Evolutionary conservation across 2,113 vertebrate species (phyloP), one percentile per base, ranked within the genome.

Genomic region (Chaetops frenatus): DNA sequence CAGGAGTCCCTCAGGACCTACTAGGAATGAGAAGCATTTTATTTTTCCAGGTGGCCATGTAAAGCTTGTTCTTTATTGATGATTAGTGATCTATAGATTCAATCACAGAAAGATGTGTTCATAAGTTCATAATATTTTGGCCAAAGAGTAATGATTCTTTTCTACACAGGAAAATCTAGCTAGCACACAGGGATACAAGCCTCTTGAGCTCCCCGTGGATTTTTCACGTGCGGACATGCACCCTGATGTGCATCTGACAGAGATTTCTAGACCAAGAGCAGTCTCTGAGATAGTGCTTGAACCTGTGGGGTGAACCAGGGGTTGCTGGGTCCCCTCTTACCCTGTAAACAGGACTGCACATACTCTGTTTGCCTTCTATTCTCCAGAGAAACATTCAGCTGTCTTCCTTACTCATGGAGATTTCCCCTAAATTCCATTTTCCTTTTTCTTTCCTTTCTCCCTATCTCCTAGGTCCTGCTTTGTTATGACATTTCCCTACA

Each of bases 271-370:
- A 21, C 13, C 9, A 77, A 42, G 3, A 80, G 14, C 36, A 42
- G 15, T 12, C 3, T 12, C 12, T 62, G 38, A 64, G 22, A 24
- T 1, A 2, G 14, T 65, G 6, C 21, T 40, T 50, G 60, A 83
- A 7, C 18, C 21, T 5, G 2, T 22, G 4, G 0, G 1, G 19
- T 53, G 8, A 8, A 27, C 12, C 2, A 12, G 6, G 0, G 0
- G 12, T 33, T 71, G 10, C 28, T 81, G 21, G 1, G 1, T 29
- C 12, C 21, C 8, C 31, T 48, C 28, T 70, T 38, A 42, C 8
- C 4, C 11, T 5, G 1, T 65, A 24, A 22, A 14, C 0, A 0
- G 10, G 19, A 14, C 21, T 81, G 3, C 38, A 6, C 0, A 1
- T n/a, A 12, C 4, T 44, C 19, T 53, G 2, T 48, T 60, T 84